Conservation (phyloP, 2,888 invertebrate species). For the Caenorhabditis drosophilae region DNA sequence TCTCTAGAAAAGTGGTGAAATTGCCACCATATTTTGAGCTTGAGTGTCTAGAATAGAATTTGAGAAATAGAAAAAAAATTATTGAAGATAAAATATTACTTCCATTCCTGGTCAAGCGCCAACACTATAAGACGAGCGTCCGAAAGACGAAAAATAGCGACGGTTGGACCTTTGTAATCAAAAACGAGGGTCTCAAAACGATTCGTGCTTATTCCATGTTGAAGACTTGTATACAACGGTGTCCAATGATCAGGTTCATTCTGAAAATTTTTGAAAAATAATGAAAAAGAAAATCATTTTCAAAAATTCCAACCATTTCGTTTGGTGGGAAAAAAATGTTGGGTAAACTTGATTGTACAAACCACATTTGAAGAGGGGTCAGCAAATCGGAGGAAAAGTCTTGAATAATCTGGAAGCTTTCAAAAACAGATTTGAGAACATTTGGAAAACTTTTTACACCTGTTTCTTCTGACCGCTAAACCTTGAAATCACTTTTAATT, state of each 20-base stretch:
- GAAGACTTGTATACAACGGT: slow-evolving; percentile 53
- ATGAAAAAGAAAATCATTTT: background rate
- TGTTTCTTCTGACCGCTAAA: slow-evolving; percentile 10
- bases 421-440: too few relatives aligned
- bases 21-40: slow-evolving; percentile 40
- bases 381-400: slow-evolving; percentile 55
- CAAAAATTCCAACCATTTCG: slow-evolving; percentile 18
- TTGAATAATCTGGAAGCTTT: background rate
- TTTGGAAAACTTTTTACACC: too few relatives aligned
- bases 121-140: slow-evolving; percentile 45
- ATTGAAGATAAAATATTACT: too few relatives aligned
- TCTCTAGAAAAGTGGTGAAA: slow-evolving; percentile 33
- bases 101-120: slow-evolving; percentile 62
- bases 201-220: slow-evolving; percentile 61
- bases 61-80: too few relatives aligned
- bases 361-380: slow-evolving; percentile 58
- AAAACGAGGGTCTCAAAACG: slow-evolving; percentile 66
- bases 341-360: slow-evolving; percentile 53
- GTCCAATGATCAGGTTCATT: slow-evolving; percentile 39
- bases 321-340: slow-evolving; percentile 48
- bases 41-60: too few relatives aligned
- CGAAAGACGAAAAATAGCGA: slow-evolving; percentile 47
- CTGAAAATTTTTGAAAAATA: too few relatives aligned
- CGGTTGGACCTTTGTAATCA: slow-evolving; percentile 61
- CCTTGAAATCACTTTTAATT: slow-evolving; percentile 11